phyloP scores from a whole-genome alignment of 2,113 vertebrate species.

The Corynorhinus townsendii region DNA sequence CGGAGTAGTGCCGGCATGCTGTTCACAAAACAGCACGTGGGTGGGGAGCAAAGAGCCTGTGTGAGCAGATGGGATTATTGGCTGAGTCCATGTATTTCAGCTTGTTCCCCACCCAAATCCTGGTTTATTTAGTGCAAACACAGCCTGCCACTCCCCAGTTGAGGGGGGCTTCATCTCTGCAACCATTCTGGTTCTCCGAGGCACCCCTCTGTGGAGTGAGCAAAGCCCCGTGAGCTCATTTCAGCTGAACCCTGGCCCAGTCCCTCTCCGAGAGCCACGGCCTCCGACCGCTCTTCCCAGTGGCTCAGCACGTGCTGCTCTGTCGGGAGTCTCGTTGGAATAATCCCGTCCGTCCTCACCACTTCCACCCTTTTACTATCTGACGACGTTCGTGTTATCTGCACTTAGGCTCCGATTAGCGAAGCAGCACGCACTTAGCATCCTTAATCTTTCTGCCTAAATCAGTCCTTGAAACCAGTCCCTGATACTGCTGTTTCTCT shows the following conservation, averaged over 20 bases:
- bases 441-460: constrained; percentile 58
- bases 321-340: neutral
- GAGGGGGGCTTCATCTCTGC: neutral
- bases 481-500: neutral
- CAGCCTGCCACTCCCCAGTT: rapidly evolving
- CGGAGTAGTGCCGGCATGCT: neutral
- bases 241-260: neutral
- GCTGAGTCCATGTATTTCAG: rapidly evolving
- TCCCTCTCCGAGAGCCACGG: neutral
- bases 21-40: rapidly evolving
- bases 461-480: constrained; percentile 19
- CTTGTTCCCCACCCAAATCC: neutral
- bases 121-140: neutral
- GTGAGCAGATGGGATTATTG: rapidly evolving
- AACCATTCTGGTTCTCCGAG: neutral
- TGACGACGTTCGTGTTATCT: neutral
- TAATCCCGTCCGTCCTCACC: constrained; percentile 44
- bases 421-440: neutral
- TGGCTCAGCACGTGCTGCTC: neutral
- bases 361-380: neutral
- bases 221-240: neutral
- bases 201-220: neutral
- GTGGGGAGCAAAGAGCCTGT: too few species aligned
- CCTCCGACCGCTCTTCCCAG: neutral
- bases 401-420: constrained; percentile 41